A percentile compares a stretch with the other conserved stretches of the same genome.
These are phyloP conservation scores for Nycteola revayana DNA, from an alignment of 2,888 invertebrate species.

Conservation along the genomic window DNA sequence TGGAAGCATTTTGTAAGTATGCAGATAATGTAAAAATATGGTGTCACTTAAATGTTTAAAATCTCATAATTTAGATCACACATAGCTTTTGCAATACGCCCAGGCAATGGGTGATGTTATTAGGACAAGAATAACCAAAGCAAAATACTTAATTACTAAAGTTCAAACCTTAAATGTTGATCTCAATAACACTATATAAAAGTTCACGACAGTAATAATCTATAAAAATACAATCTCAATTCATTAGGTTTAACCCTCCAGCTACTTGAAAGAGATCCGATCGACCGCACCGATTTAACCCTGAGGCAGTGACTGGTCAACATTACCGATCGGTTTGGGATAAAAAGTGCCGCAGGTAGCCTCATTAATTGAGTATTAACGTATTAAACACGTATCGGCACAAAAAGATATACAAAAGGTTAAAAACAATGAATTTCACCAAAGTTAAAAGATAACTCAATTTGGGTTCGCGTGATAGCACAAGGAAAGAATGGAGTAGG, in stretches of 20 bases:
- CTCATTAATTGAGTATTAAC: conserved; percentile 79
- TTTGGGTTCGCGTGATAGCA: conserved; percentile 54
- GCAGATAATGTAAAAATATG: too few relatives aligned
- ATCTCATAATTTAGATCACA: too few relatives aligned
- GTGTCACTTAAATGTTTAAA: too few relatives aligned
- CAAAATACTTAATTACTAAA: too few relatives aligned
- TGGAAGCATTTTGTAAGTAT: too few relatives aligned
- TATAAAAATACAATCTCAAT: conserved; percentile 36
- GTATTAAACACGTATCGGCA: conserved; percentile 77
- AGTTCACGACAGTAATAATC: too few relatives aligned
- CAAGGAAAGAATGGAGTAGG: conserved; percentile 11
- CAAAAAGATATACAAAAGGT: conserved; percentile 62
- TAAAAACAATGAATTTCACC: conserved; percentile 80
- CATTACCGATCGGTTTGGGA: conserved; percentile 57
- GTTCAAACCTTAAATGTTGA: too few relatives aligned
- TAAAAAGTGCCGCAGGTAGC: conserved; percentile 72
- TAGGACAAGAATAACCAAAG: too few relatives aligned
- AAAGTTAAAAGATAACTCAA: conserved; percentile 81
- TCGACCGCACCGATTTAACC: conserved; percentile 30
- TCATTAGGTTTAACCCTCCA: conserved; percentile 38
- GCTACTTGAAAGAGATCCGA: conserved; percentile 33
- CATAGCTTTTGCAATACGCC: too few relatives aligned
- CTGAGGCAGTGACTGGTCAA: conserved; percentile 49
- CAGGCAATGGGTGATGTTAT: too few relatives aligned
- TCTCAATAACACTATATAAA: too few relatives aligned